Evolutionary conservation across 2,888 invertebrate genomes (phyloP).

Genomic region (Athripsodes cinereus): DNA sequence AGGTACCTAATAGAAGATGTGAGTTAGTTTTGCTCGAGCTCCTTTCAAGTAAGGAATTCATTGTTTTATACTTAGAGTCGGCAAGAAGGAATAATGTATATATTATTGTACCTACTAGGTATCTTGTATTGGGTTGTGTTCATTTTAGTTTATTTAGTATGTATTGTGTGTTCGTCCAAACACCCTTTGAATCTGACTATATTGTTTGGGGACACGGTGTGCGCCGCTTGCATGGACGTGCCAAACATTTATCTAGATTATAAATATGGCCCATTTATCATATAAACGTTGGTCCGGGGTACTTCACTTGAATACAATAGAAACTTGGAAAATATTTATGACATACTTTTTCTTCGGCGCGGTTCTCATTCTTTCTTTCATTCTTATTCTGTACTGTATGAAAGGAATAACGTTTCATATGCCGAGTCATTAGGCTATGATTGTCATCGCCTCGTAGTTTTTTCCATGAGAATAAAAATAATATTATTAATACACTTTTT

Average conservation of each 20-base stretch:
- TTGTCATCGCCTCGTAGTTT: not conserved
- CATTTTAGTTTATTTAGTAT: constrained; percentile 9
- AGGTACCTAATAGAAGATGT: too few relatives aligned
- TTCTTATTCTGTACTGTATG: not conserved
- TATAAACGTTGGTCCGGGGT: constrained; percentile 25
- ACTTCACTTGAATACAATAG: constrained; percentile 26
- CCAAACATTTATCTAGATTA: constrained; percentile 27
- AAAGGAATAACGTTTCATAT: constrained; percentile 9
- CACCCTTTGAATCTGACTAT: constrained; percentile 21
- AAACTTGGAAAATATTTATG: constrained; percentile 26
- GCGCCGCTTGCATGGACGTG: constrained; percentile 18
- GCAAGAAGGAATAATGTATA: not conserved
- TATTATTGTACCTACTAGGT: not conserved
- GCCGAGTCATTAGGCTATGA: constrained; percentile 11
- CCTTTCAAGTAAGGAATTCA: too few relatives aligned
- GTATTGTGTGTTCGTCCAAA: constrained; percentile 14
- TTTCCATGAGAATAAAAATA: not conserved
- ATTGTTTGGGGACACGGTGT: constrained; percentile 19
- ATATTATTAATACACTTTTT: not conserved
- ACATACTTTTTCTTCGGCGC: constrained; percentile 23
- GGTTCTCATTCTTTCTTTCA: too few relatives aligned
- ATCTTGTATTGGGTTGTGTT: too few relatives aligned
- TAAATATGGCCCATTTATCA: constrained; percentile 28
- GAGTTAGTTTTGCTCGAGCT: too few relatives aligned
- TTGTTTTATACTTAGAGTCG: not conserved